These are phyloP conservation scores for Yponomeuta malinellus DNA, from an alignment of 2,888 invertebrate species.

Conservation along the genomic window DNA sequence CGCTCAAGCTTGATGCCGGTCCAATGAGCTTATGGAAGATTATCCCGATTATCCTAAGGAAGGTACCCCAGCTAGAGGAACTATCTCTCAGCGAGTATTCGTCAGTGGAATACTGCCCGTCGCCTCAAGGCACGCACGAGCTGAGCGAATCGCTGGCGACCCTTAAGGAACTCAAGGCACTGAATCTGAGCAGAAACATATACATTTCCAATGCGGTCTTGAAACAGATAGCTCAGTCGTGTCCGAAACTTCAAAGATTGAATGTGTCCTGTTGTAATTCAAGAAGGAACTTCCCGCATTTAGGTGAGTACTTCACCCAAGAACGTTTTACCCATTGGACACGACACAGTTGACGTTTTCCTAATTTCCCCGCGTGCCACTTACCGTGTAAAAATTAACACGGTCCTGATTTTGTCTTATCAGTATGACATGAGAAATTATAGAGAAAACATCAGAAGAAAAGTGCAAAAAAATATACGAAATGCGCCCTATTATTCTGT, in stretches of 20 bases:
- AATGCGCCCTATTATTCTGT: too few species aligned
- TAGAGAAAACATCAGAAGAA: too few species aligned
- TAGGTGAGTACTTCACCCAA: slow-evolving; percentile 32
- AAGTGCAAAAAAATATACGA: too few species aligned
- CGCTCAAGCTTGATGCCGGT: slow-evolving; percentile 52
- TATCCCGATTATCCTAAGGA: slow-evolving; percentile 49
- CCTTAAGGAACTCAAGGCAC: slow-evolving; percentile 55
- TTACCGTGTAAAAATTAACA: too few species aligned
- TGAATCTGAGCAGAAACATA: slow-evolving; percentile 62
- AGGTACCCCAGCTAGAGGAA: slow-evolving; percentile 49
- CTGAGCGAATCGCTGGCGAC: slow-evolving; percentile 52
- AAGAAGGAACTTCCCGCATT: slow-evolving; percentile 33
- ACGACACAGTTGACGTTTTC: too few species aligned
- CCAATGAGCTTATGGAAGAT: slow-evolving; percentile 57
- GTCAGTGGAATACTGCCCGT: slow-evolving; percentile 34
- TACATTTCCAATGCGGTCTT: slow-evolving; percentile 71
- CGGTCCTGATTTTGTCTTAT: too few species aligned
- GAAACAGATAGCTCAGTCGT: slow-evolving; percentile 61
- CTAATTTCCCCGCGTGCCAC: too few species aligned
- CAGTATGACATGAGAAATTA: too few species aligned
- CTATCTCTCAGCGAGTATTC: slow-evolving; percentile 58
- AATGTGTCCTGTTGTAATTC: slow-evolving; percentile 65
- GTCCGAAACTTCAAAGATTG: slow-evolving; percentile 56
- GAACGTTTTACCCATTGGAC: background rate
- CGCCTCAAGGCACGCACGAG: slow-evolving; percentile 39